Percentiles rank a stretch among this genome's conserved stretches.
Evolutionary conservation across 2,888 invertebrate species (phyloP).

Genomic region (Acrocera orbiculus): DNA sequence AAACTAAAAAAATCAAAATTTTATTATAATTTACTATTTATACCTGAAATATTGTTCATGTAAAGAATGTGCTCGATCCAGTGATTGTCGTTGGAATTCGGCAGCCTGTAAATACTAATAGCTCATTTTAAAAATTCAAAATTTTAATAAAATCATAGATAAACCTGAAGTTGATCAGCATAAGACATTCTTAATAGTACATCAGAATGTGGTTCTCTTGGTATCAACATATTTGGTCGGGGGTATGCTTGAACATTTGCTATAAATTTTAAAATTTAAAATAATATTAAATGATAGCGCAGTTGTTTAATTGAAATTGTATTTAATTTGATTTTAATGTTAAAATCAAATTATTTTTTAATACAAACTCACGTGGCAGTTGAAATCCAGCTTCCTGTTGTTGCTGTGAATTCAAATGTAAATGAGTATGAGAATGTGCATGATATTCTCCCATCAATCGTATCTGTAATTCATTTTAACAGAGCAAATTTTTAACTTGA

Average conservation of each 20-base stretch:
- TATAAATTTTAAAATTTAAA: conserved; percentile 9
- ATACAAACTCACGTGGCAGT: conserved; percentile 39
- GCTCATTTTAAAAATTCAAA: conserved; percentile 23
- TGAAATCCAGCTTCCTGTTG: conserved; percentile 53
- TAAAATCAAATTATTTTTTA: conserved; percentile 13
- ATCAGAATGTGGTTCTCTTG: conserved; percentile 32
- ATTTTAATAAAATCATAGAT: conserved; percentile 19
- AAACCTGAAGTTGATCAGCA: conserved; percentile 33
- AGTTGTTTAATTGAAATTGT: too few species aligned
- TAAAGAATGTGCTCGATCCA: too few species aligned
- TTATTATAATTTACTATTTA: conserved; percentile 16
- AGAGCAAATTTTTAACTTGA: conserved; percentile 20
- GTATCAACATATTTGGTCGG: conserved; percentile 33
- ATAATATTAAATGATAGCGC: not conserved
- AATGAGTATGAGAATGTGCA: conserved; percentile 83
- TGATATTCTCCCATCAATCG: conserved; percentile 92
- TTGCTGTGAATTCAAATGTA: conserved; percentile 69
- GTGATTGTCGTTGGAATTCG: conserved; percentile 31
- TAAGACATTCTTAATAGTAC: conserved; percentile 32
- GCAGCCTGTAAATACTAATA: conserved; percentile 33
- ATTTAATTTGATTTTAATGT: too few species aligned
- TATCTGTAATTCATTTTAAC: conserved; percentile 39
- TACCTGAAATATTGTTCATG: conserved; percentile 33
- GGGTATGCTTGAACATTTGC: conserved; percentile 34
- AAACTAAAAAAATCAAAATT: too few species aligned